Base-by-base conservation (phyloP, 2,888 invertebrate species). In the Cephus sareptanus region DNA sequence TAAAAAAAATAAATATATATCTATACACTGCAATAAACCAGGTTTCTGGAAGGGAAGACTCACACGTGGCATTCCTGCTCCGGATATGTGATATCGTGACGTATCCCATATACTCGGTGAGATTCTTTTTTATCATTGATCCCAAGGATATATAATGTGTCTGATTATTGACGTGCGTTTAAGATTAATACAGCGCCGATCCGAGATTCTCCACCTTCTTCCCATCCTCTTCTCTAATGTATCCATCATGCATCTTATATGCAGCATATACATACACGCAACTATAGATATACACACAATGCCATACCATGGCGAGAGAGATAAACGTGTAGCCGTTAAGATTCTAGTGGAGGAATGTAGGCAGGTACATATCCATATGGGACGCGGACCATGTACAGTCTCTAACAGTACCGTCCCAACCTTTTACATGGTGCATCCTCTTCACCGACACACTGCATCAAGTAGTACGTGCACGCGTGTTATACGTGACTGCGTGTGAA, bases 91-190 rank as follows among this genome's bases (percentile, higher is more conserved):
- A 56, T 23, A 23, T 23, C 23, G 1, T 56, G 40, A 56, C 40
- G 40, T 56, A 56, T 56, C 6, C 40, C 15, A 56, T 56, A 56
- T 56, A 56, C 23, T 56, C 0, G 23, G 40, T 56, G 15, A 15
- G 6, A 15, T 40, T 15, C 30, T 56, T 56, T 56, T 56, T 23
- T 56, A 56, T 6, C 40, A 56, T 40, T 56, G 35, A 74, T 37
- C 56, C 30, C 33, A 56, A 30, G 34, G 40, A 34, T 15, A n/a
- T 70, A 75, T 73, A 80, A 77, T 77, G 73, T 37, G 79, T 76
- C 31, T 76, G 81, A 80, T 81, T 80, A 81, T 81, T 80, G 81
- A 77, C 80, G 73, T 77, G 76, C 79, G 79, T 79, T 81, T 75
- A 81, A 80, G 80, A 81, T 80, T 81, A 81, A 81, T 80, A 79